Conservation (phyloP, 1,140 invertebrate species). For the Temnothorax longispinosus region DNA sequence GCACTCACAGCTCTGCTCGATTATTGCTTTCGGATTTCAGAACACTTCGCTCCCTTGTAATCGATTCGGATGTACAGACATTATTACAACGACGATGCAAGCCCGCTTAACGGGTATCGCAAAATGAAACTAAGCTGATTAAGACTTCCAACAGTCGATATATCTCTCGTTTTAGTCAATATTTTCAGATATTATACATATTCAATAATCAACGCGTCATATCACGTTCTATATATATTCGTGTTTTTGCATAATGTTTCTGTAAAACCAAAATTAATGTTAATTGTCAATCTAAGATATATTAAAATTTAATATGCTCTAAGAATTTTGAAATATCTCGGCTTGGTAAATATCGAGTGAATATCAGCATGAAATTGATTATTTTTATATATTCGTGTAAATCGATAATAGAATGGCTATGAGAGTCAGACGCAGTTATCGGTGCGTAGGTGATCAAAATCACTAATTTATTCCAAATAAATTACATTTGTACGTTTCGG, state of each 20-base stretch:
- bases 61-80: slow-evolving; percentile 44
- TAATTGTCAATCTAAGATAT: not conserved
- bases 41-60: slow-evolving; percentile 37
- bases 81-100: slow-evolving; percentile 30
- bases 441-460: no score
- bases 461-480: no score
- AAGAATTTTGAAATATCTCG: slow-evolving; percentile 1
- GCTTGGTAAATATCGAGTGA: not conserved
- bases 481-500: no score
- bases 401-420: no score
- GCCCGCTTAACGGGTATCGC: slow-evolving; percentile 29
- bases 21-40: slow-evolving; percentile 56
- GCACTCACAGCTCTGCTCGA: slow-evolving; percentile 31
- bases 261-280: not conserved
- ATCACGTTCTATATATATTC: not conserved
- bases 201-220: not conserved
- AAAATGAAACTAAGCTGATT: slow-evolving; percentile 51
- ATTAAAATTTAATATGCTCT: not conserved
- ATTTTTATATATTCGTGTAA: not conserved
- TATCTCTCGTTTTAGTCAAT: slow-evolving; percentile 29
- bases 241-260: not conserved
- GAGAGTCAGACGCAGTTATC: no score
- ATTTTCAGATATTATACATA: not conserved
- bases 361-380: not conserved
- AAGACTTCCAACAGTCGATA: slow-evolving; percentile 20